Evolutionary conservation across 2,888 invertebrate species (phyloP).

Genomic region (Oligia fasciuncula): DNA sequence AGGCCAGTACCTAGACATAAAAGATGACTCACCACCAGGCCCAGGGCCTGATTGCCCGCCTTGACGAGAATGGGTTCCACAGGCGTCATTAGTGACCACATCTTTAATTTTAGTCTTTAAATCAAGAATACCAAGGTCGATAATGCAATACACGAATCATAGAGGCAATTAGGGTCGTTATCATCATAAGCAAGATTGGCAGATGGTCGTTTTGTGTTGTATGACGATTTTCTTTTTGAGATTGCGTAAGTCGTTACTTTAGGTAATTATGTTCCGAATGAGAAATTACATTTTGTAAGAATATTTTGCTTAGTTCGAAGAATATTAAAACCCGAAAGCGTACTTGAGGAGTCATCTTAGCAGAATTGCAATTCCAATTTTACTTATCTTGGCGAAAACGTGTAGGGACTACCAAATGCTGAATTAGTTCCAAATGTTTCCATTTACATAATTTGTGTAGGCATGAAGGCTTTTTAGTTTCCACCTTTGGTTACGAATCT

Average conservation of each 20-base stretch:
- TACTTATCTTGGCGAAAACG: constrained; percentile 7
- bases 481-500: background rate
- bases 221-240: constrained; percentile 41
- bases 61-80: constrained; percentile 67
- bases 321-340: constrained; percentile 13
- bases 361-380: background rate
- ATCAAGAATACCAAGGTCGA: constrained; percentile 44
- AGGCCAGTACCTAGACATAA: constrained; percentile 49
- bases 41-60: constrained; percentile 62
- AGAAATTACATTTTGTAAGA: constrained; percentile 36
- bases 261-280: constrained; percentile 41
- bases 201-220: constrained; percentile 49
- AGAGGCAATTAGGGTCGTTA: constrained; percentile 66
- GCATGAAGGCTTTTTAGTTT: background rate
- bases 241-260: constrained; percentile 43
- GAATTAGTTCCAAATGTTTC: background rate
- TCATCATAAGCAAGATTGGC: constrained; percentile 63
- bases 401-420: constrained; percentile 7
- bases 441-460: constrained; percentile 2
- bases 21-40: constrained; percentile 64
- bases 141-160: constrained; percentile 33
- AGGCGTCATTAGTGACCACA: constrained; percentile 63
- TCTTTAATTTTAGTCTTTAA: constrained; percentile 54
- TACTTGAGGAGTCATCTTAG: constrained; percentile 14
- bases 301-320: constrained; percentile 18